phyloP scores from a whole-genome alignment of 2,797 vertebrate genomes.

The Acanthurus lineatus region DNA sequence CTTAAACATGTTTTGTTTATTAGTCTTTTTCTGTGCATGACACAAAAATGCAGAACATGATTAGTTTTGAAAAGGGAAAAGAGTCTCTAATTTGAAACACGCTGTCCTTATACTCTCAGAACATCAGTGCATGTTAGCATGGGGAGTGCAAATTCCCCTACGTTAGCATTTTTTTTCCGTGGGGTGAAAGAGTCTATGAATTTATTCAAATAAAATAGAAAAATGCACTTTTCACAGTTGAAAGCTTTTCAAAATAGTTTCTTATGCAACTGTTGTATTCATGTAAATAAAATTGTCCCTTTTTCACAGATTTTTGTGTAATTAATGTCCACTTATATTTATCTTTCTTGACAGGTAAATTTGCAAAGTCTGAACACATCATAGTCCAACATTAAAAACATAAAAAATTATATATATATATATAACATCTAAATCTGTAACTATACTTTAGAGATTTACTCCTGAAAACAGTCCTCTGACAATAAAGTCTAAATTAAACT shows the following conservation, averaged over 20 bases:
- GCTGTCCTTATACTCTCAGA: not conserved
- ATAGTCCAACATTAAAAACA: not conserved
- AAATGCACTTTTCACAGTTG: no score
- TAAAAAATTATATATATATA: not conserved
- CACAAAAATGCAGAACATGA: not conserved
- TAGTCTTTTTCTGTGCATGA: not conserved
- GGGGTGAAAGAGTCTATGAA: no score
- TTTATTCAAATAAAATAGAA: no score
- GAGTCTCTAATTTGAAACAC: not conserved
- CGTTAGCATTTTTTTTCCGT: no score
- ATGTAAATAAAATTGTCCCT: no score
- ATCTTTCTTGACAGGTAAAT: not conserved
- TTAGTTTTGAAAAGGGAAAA: not conserved
- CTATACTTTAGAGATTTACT: slow-evolving; percentile 1
- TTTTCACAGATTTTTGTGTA: not conserved
- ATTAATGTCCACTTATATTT: not conserved
- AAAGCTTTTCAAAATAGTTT: no score
- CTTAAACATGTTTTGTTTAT: not conserved
- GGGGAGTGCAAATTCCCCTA: no score
- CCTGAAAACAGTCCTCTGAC: slow-evolving; percentile 27
- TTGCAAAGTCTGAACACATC: not conserved
- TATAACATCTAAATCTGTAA: not conserved
- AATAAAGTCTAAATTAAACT: slow-evolving; percentile 26
- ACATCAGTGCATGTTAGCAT: no score
- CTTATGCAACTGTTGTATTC: no score